Conservation (phyloP, 53 echinoderm and acorn worm species). For the Crossaster papposus region DNA sequence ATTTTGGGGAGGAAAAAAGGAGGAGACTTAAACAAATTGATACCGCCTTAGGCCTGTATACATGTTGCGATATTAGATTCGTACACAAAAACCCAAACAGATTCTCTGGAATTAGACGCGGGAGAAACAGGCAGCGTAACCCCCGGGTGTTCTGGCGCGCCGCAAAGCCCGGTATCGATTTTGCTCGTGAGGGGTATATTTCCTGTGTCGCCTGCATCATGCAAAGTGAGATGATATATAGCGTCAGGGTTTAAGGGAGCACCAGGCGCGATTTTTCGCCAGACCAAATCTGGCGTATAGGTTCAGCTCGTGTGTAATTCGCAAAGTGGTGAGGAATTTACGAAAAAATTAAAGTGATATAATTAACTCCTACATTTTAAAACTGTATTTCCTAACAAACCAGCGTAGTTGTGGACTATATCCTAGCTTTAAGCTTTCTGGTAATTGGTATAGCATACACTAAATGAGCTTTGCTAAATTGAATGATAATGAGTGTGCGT, state of each 20-base stretch:
- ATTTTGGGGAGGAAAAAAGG: neutral
- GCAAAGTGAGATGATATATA: too few relatives aligned
- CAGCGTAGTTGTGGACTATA: too few relatives aligned
- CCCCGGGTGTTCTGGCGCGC: neutral
- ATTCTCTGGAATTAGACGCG: neutral
- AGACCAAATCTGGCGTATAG: neutral
- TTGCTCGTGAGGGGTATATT: neutral
- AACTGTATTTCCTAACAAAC: too few relatives aligned
- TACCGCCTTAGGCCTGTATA: neutral
- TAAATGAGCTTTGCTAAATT: too few relatives aligned
- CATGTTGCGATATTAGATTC: neutral
- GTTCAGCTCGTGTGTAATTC: neutral
- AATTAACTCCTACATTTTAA: too few relatives aligned
- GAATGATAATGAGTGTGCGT: too few relatives aligned
- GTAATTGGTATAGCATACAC: too few relatives aligned
- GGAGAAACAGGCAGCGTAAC: neutral
- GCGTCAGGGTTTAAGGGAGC: neutral
- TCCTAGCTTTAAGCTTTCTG: too few relatives aligned
- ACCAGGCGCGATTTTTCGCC: neutral
- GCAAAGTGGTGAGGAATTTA: neutral
- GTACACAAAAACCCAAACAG: neutral
- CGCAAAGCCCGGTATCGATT: slow-evolving; percentile 1
- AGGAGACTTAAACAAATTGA: neutral
- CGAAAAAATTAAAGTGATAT: neutral
- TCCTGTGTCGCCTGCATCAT: slow-evolving; percentile 2